These are phyloP conservation scores for Cryptosula pallasiana DNA, from an alignment of 2,888 invertebrate species.

Conservation along the genomic window DNA sequence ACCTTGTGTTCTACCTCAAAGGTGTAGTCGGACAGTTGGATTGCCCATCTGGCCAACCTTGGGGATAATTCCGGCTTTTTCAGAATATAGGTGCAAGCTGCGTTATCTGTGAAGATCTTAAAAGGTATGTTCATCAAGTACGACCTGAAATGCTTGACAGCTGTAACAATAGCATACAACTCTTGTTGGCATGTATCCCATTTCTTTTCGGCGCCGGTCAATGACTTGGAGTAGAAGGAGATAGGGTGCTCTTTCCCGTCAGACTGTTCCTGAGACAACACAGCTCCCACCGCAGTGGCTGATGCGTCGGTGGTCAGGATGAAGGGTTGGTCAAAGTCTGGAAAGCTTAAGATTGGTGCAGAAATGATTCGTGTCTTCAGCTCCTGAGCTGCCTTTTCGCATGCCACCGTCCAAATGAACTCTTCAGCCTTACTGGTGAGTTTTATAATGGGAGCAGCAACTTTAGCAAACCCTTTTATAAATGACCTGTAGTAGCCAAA, in stretches of 20 bases:
- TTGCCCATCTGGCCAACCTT: not conserved
- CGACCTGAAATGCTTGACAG: not conserved
- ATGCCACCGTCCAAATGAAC: not conserved
- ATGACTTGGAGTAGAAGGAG: not conserved
- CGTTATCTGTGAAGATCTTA: no score
- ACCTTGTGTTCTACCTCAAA: not conserved
- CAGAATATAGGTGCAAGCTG: not conserved
- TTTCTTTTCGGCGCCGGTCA: not conserved
- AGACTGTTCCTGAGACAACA: not conserved
- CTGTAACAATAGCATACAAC: not conserved
- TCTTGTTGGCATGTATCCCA: no score
- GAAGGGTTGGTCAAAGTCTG: not conserved
- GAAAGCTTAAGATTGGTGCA: not conserved
- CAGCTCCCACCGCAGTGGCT: not conserved
- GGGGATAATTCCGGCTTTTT: not conserved
- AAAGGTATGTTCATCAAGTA: slow-evolving; percentile 2
- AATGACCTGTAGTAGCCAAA: not conserved
- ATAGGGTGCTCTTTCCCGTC: not conserved
- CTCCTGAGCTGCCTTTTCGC: not conserved
- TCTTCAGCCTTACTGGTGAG: not conserved
- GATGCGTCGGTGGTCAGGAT: not conserved
- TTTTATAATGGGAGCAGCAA: not conserved
- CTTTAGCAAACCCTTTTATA: not conserved
- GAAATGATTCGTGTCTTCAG: not conserved
- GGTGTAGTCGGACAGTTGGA: not conserved